phyloP scores from a whole-genome alignment of 2,888 invertebrate genomes.

The Aporophyla lueneburgensis region DNA sequence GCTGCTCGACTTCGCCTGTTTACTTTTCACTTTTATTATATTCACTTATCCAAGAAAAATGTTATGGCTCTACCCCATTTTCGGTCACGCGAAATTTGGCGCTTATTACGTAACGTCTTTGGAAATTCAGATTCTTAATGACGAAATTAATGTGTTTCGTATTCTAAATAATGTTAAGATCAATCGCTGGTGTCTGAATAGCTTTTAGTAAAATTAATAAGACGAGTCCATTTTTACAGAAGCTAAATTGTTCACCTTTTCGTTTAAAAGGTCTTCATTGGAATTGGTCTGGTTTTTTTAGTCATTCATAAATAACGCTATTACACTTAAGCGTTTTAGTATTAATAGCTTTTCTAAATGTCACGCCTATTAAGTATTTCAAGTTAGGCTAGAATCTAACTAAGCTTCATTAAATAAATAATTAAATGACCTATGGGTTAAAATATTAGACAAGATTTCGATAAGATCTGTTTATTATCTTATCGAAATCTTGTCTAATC shows the following conservation, averaged over 20 bases:
- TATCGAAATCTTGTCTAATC: too few relatives aligned
- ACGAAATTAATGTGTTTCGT: constrained; percentile 50
- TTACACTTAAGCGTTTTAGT: constrained; percentile 43
- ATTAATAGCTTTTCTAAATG: constrained; percentile 33
- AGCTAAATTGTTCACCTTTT: constrained; percentile 51
- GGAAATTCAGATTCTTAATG: constrained; percentile 45
- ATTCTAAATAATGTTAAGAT: constrained; percentile 33
- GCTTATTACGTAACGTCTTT: constrained; percentile 58
- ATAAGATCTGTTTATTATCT: constrained; percentile 27
- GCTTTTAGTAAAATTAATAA: constrained; percentile 51
- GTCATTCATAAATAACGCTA: constrained; percentile 51
- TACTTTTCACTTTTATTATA: constrained; percentile 72
- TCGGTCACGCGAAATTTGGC: constrained; percentile 66
- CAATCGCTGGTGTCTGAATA: constrained; percentile 29
- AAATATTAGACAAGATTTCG: constrained; percentile 35
- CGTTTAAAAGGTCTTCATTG: constrained; percentile 30
- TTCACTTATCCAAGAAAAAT: constrained; percentile 68
- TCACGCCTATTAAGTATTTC: constrained; percentile 13
- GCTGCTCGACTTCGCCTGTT: constrained; percentile 71
- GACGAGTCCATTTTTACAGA: constrained; percentile 42
- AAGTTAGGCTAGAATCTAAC: constrained; percentile 20
- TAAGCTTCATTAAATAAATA: constrained; percentile 9
- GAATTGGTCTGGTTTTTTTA: constrained; percentile 49
- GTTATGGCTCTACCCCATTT: constrained; percentile 67
- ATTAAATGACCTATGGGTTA: constrained; percentile 21